Conservation (phyloP, 2,888 invertebrate genomes). For the Aelia acuminata region DNA sequence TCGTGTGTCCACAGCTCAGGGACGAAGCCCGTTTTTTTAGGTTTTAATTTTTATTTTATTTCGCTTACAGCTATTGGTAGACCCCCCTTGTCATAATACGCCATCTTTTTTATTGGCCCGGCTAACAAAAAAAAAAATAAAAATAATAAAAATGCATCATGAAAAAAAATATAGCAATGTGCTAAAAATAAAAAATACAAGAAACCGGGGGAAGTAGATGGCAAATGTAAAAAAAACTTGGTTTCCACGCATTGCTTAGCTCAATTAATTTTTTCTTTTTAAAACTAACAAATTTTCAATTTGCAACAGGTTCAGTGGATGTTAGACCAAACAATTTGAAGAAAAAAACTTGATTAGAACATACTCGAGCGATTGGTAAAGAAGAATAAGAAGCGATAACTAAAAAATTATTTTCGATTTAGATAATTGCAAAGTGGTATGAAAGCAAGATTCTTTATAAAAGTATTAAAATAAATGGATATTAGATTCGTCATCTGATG, state of each 20-base stretch:
- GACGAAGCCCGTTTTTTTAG: not conserved
- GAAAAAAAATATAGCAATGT: not conserved
- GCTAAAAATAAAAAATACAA: not conserved
- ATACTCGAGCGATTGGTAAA: too few species aligned
- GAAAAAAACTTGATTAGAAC: too few species aligned
- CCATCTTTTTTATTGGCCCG: not conserved
- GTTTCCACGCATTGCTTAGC: not conserved
- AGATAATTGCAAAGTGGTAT: too few species aligned
- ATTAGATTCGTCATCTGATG: too few species aligned
- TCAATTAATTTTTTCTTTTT: too few species aligned
- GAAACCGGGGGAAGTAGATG: not conserved
- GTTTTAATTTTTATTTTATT: not conserved
- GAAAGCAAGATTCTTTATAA: too few species aligned
- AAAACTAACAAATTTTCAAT: too few species aligned
- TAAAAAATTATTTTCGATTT: too few species aligned
- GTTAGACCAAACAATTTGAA: too few species aligned
- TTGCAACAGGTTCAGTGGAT: too few species aligned
- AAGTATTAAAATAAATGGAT: too few species aligned
- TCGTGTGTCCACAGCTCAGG: conserved; percentile 19
- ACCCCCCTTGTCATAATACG: not conserved
- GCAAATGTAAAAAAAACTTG: not conserved
- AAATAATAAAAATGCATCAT: not conserved
- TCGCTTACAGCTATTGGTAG: not conserved
- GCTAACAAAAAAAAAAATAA: not conserved
- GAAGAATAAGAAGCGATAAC: too few species aligned